Base-by-base conservation (phyloP, 2,797 vertebrate species). In the Linurgus olivaceus region DNA sequence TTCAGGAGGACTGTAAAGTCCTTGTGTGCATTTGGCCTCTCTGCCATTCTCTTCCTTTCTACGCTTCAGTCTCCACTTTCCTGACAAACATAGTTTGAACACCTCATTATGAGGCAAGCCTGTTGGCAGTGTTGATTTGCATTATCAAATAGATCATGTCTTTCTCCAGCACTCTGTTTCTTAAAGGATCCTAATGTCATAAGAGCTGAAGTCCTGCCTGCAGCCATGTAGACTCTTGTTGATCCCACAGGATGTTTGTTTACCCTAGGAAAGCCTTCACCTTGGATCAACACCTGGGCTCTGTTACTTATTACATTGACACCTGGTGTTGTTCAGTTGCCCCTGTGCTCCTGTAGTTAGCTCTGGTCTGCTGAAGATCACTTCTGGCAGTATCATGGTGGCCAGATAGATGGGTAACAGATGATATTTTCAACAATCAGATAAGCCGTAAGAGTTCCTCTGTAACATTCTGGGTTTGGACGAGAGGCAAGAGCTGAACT, bases 391-490 rank as follows among this genome's bases (percentile, higher is more conserved):
- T 51, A 26, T 58, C 3, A 0, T 33, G 16, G 35, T 59, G 16
- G 26, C 52, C 25, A 21, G 9, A 24, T 29, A 50, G 44, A 15
- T 17, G 25, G 17, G 26, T 78, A 68, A 3, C 8, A 35, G 19
- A 16, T 19, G 3, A 7, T 50, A 5, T 21, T 20, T 55, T 37
- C 7, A 62, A 9, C 11, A 26, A 42, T 24, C 44, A 47, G 10
- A 25, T 62, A 21, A 50, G 10, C 47, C 0, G 0, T 50, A 37
- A 50, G 17, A 76, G 6, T 73, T 51, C 55, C 15, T 62, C 33
- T 66, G 35, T 35, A 44, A 4, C 13, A 2, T 63, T 29, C 3
- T 13, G 18, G 13, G 2, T 70, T 51, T 80, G 38, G 51, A 44
- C 35, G 25, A n/a, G 5, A 4, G n/a, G 17, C 10, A 35, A 23